A percentile compares a stretch with the other conserved stretches of the same genome.
Evolutionary conservation across 2,888 invertebrate species (phyloP).

Genomic region (Strigamia maritima): DNA sequence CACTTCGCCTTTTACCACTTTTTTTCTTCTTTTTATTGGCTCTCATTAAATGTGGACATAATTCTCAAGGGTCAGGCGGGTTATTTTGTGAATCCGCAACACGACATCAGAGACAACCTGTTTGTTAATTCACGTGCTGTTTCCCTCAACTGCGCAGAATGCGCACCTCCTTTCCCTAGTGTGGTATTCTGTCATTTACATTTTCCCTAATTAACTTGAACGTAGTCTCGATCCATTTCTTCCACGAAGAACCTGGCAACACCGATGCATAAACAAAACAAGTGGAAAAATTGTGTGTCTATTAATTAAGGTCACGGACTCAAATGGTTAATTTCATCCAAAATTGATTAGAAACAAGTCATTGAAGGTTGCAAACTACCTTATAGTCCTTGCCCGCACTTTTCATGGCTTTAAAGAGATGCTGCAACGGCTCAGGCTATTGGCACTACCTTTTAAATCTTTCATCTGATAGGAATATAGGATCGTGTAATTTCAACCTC

Average conservation of each 20-base stretch:
- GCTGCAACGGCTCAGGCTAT: too few relatives aligned
- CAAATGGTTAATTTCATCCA: too few relatives aligned
- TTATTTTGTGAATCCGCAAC: not conserved
- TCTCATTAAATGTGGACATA: not conserved
- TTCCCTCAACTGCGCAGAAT: not conserved
- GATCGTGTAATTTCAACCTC: too few relatives aligned
- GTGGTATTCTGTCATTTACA: constrained; percentile 13
- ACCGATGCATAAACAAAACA: not conserved
- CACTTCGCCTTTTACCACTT: not conserved
- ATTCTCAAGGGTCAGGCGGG: not conserved
- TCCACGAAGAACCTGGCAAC: not conserved
- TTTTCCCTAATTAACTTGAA: not conserved
- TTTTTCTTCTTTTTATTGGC: not conserved
- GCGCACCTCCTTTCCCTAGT: not conserved
- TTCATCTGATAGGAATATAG: too few relatives aligned
- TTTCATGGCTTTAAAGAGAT: too few relatives aligned
- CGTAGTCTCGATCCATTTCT: not conserved
- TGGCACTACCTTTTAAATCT: too few relatives aligned
- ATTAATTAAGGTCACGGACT: not conserved
- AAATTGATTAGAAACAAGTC: too few relatives aligned
- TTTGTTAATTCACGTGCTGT: not conserved
- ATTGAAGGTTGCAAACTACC: too few relatives aligned
- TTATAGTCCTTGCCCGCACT: too few relatives aligned
- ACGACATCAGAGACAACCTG: not conserved
- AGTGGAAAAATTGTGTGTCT: not conserved